These are phyloP conservation scores for Gopherus flavomarginatus DNA, from an alignment of 2,113 vertebrate species.

Conservation along the genomic window DNA sequence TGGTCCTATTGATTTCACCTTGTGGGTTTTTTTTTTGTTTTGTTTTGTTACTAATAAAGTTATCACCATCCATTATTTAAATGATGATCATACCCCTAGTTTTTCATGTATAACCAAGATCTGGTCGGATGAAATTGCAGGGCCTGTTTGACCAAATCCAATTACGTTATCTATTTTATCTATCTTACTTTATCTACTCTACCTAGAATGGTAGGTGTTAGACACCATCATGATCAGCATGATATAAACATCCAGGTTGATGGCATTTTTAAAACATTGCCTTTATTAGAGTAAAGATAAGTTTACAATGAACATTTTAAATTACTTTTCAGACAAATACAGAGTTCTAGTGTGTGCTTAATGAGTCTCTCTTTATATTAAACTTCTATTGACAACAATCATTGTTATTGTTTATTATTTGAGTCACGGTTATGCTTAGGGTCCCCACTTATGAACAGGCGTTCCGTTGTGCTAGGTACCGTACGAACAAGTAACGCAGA, in stretches of 20 bases:
- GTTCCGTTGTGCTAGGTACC: too few species aligned
- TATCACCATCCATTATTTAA: background rate
- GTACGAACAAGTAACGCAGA: too few species aligned
- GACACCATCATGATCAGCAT: background rate
- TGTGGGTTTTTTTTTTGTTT: background rate
- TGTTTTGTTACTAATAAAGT: background rate
- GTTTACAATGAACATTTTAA: background rate
- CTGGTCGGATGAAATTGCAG: background rate
- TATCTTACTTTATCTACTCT: background rate
- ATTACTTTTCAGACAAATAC: background rate
- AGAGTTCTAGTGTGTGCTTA: background rate
- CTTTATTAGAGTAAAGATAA: background rate
- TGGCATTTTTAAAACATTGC: background rate
- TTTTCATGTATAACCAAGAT: background rate
- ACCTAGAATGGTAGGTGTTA: too few species aligned
- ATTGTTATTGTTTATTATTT: background rate
- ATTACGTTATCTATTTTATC: background rate
- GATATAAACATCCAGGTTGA: background rate
- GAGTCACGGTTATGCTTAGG: too few species aligned
- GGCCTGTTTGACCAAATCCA: background rate
- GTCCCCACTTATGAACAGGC: too few species aligned
- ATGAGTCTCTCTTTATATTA: background rate
- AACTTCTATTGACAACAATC: background rate
- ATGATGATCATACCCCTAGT: background rate
- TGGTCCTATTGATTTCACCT: background rate